Evolutionary conservation across 2,113 vertebrate genomes (phyloP).

Genomic region (Sclerurus mexicanus): DNA sequence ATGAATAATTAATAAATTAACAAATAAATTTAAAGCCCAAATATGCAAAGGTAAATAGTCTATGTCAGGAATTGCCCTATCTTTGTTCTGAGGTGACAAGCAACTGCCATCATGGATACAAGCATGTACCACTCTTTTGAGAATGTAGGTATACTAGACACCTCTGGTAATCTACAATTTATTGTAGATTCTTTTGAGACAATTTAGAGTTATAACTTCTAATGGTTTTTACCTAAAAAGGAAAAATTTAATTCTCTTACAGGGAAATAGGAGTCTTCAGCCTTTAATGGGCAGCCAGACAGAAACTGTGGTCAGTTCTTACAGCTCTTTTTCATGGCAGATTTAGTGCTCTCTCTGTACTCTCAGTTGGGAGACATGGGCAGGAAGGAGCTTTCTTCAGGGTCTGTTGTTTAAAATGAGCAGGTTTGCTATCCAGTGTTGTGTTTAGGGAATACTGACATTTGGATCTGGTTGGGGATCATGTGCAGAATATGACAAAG

Average conservation of each 20-base stretch:
- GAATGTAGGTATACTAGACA: not conserved
- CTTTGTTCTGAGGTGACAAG: not conserved
- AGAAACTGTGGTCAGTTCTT: not conserved
- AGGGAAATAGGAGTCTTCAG: not conserved
- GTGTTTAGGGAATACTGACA: not conserved
- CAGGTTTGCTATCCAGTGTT: not conserved
- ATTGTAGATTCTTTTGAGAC: not conserved
- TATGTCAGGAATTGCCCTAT: not conserved
- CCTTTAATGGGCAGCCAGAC: not conserved
- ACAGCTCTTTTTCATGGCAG: not conserved
- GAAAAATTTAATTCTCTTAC: not conserved
- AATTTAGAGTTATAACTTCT: not conserved
- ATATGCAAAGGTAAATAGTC: not conserved
- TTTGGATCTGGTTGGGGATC: not conserved
- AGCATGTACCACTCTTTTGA: not conserved
- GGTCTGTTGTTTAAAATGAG: not conserved
- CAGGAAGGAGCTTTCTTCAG: not conserved
- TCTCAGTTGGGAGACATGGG: rapidly evolving
- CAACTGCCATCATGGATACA: not conserved
- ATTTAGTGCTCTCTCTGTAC: not conserved
- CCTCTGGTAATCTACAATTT: not conserved
- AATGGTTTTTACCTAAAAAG: not conserved
- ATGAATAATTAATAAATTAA: not conserved
- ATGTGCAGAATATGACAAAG: not conserved
- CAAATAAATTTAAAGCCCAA: not conserved